Conservation (phyloP, 2,888 invertebrate species). For the Harmothoe impar region DNA sequence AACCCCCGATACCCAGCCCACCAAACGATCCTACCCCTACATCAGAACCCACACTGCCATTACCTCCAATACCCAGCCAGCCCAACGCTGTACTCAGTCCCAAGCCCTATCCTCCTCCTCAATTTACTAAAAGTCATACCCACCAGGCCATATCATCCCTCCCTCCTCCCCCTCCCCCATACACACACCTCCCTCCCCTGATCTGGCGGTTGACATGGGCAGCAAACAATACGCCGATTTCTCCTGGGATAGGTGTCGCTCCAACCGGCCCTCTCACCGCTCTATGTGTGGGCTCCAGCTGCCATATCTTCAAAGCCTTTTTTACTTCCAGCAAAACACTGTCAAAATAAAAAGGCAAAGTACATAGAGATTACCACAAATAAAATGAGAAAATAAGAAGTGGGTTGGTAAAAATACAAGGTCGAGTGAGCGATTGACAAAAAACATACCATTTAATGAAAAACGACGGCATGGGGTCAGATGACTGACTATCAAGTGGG, state of each 20-base stretch:
- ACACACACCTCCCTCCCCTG: neutral
- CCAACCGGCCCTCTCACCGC: neutral
- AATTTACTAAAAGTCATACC: neutral
- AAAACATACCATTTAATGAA: no score
- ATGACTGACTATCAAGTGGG: neutral
- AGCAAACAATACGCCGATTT: conserved; percentile 43
- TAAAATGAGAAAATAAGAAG: no score
- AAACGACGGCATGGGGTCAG: no score
- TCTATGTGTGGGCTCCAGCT: conserved; percentile 24
- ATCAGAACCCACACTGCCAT: no score
- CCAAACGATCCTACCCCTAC: no score
- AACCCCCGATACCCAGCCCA: no score
- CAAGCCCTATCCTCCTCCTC: neutral
- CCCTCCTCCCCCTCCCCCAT: neutral
- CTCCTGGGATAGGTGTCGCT: conserved; percentile 17
- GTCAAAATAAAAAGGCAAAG: neutral
- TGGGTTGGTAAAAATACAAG: no score
- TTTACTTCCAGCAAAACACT: neutral
- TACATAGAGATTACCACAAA: neutral
- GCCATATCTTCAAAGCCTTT: conserved; percentile 57
- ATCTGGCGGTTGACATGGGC: neutral
- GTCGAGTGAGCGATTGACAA: no score
- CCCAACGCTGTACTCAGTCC: no score
- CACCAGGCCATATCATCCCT: neutral
- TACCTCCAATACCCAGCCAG: no score